These are phyloP conservation scores for Protobothrops flavoviridis DNA, from an alignment of 2,113 vertebrate species.

Conservation along the genomic window DNA sequence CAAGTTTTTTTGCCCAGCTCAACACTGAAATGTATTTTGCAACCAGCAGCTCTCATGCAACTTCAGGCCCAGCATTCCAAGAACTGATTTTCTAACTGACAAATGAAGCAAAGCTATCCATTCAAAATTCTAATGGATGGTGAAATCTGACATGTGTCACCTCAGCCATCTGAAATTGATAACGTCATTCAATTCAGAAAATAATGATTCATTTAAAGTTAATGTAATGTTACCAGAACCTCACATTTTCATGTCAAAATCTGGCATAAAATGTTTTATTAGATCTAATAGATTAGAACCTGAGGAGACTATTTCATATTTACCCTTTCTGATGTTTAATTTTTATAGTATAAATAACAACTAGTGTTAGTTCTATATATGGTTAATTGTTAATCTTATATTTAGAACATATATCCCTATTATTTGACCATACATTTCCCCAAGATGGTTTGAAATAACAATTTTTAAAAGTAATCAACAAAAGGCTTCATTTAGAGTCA, in stretches of 20 bases:
- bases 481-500: background rate
- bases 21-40: slow-evolving; percentile 6
- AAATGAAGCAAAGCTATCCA: background rate
- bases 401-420: background rate
- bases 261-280: slow-evolving; percentile 4
- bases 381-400: background rate
- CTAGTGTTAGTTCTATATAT: background rate
- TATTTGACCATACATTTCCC: background rate
- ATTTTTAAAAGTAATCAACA: background rate
- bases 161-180: background rate
- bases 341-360: background rate
- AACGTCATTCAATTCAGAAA: background rate
- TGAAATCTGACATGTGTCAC: background rate
- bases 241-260: background rate
- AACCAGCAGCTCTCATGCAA: background rate
- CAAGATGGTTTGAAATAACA: background rate
- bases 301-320: background rate
- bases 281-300: background rate
- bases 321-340: background rate
- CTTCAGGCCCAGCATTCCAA: background rate
- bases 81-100: background rate
- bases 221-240: slow-evolving; percentile 1
- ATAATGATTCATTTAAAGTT: background rate
- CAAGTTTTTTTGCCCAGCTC: background rate
- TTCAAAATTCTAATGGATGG: background rate